These are phyloP conservation scores for Dasyprocta punctata DNA, from an alignment of 2,113 vertebrate species.

Conservation along the genomic window DNA sequence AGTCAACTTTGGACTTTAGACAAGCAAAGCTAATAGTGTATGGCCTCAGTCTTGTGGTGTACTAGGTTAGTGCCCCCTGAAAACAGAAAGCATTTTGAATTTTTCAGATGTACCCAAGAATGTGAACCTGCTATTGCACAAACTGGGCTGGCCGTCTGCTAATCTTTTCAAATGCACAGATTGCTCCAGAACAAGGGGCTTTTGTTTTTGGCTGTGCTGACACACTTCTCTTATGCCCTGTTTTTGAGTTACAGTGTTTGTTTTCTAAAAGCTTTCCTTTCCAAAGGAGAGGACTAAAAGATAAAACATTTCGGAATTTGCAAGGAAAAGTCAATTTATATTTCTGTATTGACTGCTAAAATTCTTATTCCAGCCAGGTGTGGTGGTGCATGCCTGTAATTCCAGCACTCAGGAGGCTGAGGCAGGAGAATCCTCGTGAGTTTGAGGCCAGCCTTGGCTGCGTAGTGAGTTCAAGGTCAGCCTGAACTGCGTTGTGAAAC, in stretches of 20 bases:
- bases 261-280: background rate
- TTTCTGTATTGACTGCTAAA: background rate
- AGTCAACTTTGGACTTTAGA: background rate
- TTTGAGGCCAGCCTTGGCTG: too few relatives aligned
- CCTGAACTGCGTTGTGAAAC: too few relatives aligned
- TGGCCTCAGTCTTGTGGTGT: background rate
- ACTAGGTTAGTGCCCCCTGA: background rate
- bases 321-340: background rate
- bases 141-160: background rate
- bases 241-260: background rate
- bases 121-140: background rate
- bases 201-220: background rate
- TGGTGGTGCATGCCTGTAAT: background rate
- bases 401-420: background rate
- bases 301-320: background rate
- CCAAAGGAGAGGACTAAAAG: background rate
- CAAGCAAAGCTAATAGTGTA: background rate
- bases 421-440: background rate
- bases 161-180: slow-evolving; percentile 26
- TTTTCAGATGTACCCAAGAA: background rate
- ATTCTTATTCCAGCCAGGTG: background rate
- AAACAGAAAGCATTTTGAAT: slow-evolving; percentile 4
- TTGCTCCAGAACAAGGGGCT: slow-evolving; percentile 17
- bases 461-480: too few relatives aligned
- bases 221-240: background rate